Conservation (phyloP, 2,113 vertebrate species). For the Chelonoidis abingdonii region DNA sequence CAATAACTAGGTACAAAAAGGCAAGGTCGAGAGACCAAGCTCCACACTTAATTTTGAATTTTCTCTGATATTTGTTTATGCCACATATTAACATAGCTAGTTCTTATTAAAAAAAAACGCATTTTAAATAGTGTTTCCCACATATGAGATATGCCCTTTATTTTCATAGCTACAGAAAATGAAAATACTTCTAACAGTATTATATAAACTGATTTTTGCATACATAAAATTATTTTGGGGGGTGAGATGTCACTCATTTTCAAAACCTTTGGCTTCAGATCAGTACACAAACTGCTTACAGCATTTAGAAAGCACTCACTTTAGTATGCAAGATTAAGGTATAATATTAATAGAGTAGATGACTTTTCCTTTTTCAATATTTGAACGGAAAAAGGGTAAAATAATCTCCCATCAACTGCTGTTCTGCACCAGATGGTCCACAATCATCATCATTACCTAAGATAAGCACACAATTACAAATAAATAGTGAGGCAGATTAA, state of each 20-base stretch:
- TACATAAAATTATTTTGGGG: not conserved
- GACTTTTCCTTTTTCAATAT: not conserved
- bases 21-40: not conserved
- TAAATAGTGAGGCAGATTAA: accelerated
- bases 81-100: not conserved
- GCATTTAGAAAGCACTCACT: not conserved
- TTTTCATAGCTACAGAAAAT: not conserved
- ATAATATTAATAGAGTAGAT: not conserved
- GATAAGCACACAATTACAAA: accelerated
- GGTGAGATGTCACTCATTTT: not conserved
- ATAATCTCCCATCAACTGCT: not conserved
- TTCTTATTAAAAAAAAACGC: not conserved
- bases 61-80: not conserved
- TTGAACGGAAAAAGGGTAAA: not conserved
- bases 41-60: not conserved
- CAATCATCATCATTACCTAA: accelerated
- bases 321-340: accelerated
- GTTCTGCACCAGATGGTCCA: not conserved
- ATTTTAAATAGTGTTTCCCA: not conserved
- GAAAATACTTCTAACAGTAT: not conserved
- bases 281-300: not conserved
- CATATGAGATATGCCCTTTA: not conserved
- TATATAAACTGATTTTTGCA: not conserved
- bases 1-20: not conserved
- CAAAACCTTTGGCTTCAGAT: not conserved